Evolutionary conservation across 2,113 vertebrate species (phyloP).

Genomic region (Heteronetta atricapilla): DNA sequence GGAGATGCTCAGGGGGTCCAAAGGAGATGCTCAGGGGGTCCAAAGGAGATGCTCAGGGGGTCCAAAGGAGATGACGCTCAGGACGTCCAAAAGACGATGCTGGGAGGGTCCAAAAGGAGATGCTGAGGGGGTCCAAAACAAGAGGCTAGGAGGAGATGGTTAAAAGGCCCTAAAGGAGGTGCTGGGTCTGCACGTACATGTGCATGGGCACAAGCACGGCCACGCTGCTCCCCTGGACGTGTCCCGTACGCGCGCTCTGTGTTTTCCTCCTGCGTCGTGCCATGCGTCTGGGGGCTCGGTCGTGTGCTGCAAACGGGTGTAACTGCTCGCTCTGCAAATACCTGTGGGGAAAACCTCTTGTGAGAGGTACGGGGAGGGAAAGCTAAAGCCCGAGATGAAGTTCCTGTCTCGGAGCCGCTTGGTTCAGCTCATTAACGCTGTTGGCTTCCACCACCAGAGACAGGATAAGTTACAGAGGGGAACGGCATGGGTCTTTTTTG

Average conservation of each 20-base stretch:
- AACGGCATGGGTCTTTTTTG: too few relatives aligned
- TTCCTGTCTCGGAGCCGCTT: not conserved
- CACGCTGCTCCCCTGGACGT: not conserved
- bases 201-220: too few relatives aligned
- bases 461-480: too few relatives aligned
- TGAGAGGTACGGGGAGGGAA: too few relatives aligned
- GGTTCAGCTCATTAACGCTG: not conserved
- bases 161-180: not conserved
- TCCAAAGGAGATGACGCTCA: too few relatives aligned
- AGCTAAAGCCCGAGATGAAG: not conserved
- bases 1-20: not conserved
- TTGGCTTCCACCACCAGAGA: not conserved
- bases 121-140: too few relatives aligned
- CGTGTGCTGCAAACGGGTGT: not conserved
- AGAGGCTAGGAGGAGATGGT: too few relatives aligned
- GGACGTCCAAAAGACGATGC: too few relatives aligned
- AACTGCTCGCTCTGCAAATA: too few relatives aligned
- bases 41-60: too few relatives aligned
- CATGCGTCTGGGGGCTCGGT: too few relatives aligned
- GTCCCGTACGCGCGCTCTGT: not conserved
- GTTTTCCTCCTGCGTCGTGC: fast-evolving
- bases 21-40: not conserved
- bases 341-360: too few relatives aligned
- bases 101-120: not conserved
- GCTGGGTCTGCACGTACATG: not conserved